Evolutionary conservation across 2,797 vertebrate species (phyloP).

Genomic region (Chelon auratus): DNA sequence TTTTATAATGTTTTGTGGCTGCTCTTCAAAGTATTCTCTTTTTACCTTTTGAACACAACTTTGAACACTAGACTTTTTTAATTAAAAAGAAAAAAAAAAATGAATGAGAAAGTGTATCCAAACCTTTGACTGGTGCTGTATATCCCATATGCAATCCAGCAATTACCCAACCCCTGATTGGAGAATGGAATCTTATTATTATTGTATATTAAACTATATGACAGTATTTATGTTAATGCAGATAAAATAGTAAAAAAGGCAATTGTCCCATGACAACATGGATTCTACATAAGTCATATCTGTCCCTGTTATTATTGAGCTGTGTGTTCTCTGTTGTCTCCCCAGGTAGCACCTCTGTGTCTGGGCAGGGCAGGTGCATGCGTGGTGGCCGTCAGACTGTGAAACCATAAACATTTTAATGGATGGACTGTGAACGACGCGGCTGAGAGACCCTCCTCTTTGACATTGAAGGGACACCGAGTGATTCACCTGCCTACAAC

Average conservation of each 20-base stretch:
- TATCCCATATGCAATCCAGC: too few species aligned
- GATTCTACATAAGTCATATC: not conserved
- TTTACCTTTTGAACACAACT: too few species aligned
- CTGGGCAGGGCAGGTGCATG: slow-evolving; percentile 96
- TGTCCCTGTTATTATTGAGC: not conserved
- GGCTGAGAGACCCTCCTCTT: slow-evolving; percentile 14
- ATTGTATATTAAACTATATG: too few species aligned
- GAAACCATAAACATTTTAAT: slow-evolving; percentile 40
- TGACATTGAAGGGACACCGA: not conserved
- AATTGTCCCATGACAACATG: not conserved
- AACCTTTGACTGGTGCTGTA: too few species aligned
- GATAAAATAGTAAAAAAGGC: not conserved
- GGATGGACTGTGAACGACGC: not conserved
- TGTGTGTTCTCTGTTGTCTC: slow-evolving; percentile 4
- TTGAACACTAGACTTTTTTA: too few species aligned
- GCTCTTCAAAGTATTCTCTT: too few species aligned
- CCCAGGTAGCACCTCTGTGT: slow-evolving; percentile 94
- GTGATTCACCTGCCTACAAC: slow-evolving; percentile 2
- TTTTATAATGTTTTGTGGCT: too few species aligned
- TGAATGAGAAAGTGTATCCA: too few species aligned
- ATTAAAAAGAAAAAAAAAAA: too few species aligned
- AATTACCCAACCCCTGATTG: too few species aligned
- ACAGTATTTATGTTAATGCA: too few species aligned
- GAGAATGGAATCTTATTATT: too few species aligned
- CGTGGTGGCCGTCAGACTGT: slow-evolving; percentile 95